Percentiles rank a stretch among this genome's conserved stretches.
Conservation (phyloP, 1,140 invertebrate species). For the Chrysoperla carnea region DNA sequence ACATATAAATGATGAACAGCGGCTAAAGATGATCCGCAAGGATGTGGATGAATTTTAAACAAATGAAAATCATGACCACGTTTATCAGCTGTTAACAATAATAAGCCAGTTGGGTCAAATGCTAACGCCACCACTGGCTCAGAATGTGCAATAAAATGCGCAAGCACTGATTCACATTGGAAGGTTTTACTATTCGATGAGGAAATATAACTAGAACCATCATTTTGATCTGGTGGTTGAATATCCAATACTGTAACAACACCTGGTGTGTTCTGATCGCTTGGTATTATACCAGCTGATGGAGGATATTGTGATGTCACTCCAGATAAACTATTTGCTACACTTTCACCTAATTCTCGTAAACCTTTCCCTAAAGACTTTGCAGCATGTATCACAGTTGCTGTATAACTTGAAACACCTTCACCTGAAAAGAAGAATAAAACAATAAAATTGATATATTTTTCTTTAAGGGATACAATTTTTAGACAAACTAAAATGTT, state of each 20-base stretch:
- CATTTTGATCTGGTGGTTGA: conserved; percentile 19
- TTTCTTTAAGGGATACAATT: no score
- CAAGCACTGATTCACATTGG: conserved; percentile 51
- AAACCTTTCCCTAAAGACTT: conserved; percentile 76
- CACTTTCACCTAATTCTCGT: conserved; percentile 80
- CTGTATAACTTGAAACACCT: conserved; percentile 76
- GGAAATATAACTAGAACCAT: no score
- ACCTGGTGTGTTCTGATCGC: conserved; percentile 32
- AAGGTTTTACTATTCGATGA: neutral
- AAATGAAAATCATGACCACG: conserved; percentile 93
- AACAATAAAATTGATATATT: neutral
- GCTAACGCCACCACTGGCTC: conserved; percentile 78
- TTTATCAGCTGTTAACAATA: conserved; percentile 83
- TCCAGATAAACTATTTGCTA: conserved; percentile 77
- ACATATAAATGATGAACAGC: conserved; percentile 94
- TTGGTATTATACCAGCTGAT: conserved; percentile 27
- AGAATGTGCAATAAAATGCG: conserved; percentile 88
- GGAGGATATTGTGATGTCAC: conserved; percentile 21
- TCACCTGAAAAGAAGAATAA: conserved; percentile 19
- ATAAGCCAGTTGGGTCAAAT: conserved; percentile 82
- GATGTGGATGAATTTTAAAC: conserved; percentile 87
- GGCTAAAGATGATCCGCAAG: conserved; percentile 66
- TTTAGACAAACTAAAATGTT: no score
- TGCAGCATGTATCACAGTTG: conserved; percentile 86
- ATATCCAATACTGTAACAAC: conserved; percentile 81